Base-by-base conservation (phyloP, 2,797 vertebrate genomes). In the Gymnothorax reevesii region DNA sequence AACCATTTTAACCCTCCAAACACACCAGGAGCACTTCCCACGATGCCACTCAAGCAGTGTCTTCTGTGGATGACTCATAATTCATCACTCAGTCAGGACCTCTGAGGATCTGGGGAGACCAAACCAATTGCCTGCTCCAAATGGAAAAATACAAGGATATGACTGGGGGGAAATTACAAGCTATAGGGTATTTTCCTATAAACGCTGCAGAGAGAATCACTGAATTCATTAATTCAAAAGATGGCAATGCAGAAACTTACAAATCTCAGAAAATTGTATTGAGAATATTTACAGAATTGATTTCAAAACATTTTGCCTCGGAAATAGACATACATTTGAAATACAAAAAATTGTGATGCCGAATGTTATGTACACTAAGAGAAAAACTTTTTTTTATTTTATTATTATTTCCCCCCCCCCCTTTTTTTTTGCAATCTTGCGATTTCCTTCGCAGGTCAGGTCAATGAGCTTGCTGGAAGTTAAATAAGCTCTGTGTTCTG, bases 1-100 rank as follows among this genome's bases (percentile, higher is more conserved):
- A 88, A 88, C 59, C 84, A 77, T 10, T 66, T 1, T 69, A 42
- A 42, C 25, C 60, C 83, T 15, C 60, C 59, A 64, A 62, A 62
- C 42, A 4, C 33, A 60, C 33, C 83, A 57, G 83, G 59, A 84
- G 33, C 33, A 57, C 88, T 88, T 90, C 89, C 89, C 89, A 90
- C 88, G 85, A 86, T 88, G 87, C 85, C 75, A 52, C 59, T 77
- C 49, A 55, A 27, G 69, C 57, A 54, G 69, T 54, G 33, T 52
- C 86, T 57, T 82, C 60, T 57, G 27, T 17, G 82, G 82, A 83
- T 83, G 82, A 83, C 49, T 75, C 54, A 83, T 87, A 71, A 87
- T 62, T 87, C 82, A 84, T 84, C 54, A 71, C 79, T 86, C 54
- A 55, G 49, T 59, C 13, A 77, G 57, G 73, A 84, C 84, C 82